Conservation (phyloP, 2,113 vertebrate genomes). For the Colius striatus region DNA sequence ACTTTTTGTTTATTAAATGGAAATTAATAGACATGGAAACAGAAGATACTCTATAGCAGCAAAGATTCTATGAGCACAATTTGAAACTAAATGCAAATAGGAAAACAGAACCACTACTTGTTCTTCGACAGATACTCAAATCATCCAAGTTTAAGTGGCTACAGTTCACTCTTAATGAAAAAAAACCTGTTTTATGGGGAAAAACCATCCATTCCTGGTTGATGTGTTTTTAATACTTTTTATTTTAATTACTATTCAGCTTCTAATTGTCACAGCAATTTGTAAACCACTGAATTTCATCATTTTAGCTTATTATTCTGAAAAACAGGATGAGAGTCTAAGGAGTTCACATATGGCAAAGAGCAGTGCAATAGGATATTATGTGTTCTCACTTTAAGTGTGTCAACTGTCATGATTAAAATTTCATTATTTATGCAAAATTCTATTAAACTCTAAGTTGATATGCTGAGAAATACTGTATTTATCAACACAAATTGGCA, state of each 20-base stretch:
- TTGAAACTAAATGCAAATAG: background rate
- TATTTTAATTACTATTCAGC: background rate
- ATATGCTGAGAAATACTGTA: background rate
- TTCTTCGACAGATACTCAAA: background rate
- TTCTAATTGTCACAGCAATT: background rate
- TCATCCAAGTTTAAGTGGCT: background rate
- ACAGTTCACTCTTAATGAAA: background rate
- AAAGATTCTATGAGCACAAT: background rate
- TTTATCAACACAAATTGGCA: background rate
- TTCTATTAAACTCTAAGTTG: background rate
- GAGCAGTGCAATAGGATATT: background rate
- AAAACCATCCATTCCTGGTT: background rate
- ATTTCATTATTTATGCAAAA: background rate
- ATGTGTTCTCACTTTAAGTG: background rate
- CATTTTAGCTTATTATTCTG: background rate
- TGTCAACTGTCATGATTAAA: background rate
- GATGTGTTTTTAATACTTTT: background rate
- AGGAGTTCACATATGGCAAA: background rate
- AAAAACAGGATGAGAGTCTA: background rate
- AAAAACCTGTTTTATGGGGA: background rate
- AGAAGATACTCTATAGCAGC: background rate
- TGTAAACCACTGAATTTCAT: background rate
- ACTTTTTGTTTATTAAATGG: background rate
- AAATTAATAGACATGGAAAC: background rate
- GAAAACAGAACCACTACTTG: background rate